Evolutionary conservation across 30 jellyfish, hydroid and myxozoan species (phyloP).

Genomic region (Pelagia noctiluca): DNA sequence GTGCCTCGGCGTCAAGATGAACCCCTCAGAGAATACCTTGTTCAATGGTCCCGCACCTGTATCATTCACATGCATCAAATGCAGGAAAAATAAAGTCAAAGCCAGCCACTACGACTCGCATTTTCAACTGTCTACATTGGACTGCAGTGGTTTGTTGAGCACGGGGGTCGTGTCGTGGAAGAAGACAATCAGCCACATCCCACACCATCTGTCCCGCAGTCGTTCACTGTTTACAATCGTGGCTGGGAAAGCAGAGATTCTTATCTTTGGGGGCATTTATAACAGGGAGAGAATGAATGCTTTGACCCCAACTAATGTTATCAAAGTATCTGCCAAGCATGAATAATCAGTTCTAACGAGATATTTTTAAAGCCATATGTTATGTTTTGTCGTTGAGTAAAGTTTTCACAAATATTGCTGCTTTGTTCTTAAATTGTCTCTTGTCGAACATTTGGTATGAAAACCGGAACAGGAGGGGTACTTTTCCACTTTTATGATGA

Average conservation of each 20-base stretch:
- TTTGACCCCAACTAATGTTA: constrained; percentile 49
- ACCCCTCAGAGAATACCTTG: constrained; percentile 32
- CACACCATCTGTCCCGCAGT: constrained; percentile 67
- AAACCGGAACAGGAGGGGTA: too few species aligned
- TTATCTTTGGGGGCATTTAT: constrained; percentile 89
- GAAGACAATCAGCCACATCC: constrained; percentile 44
- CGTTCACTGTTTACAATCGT: constrained; percentile 74
- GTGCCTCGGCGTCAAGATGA: constrained; percentile 52
- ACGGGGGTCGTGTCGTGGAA: constrained; percentile 61
- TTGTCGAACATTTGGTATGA: too few species aligned
- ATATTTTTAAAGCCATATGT: too few species aligned
- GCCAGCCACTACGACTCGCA: constrained; percentile 39
- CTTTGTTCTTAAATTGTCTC: too few species aligned
- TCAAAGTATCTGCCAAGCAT: constrained; percentile 9
- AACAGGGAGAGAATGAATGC: constrained; percentile 47
- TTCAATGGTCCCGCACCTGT: constrained; percentile 63
- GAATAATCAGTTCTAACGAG: too few species aligned
- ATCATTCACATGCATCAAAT: constrained; percentile 36
- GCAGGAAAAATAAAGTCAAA: constrained; percentile 33
- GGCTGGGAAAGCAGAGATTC: constrained; percentile 76
- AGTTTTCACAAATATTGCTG: too few species aligned
- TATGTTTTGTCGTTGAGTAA: too few species aligned
- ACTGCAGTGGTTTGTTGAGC: constrained; percentile 26
- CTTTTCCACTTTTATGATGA: too few species aligned
- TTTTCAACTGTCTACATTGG: constrained; percentile 85